These are phyloP conservation scores for Trypoxylon attenuatum DNA, from an alignment of 2,888 invertebrate genomes.

Conservation along the genomic window DNA sequence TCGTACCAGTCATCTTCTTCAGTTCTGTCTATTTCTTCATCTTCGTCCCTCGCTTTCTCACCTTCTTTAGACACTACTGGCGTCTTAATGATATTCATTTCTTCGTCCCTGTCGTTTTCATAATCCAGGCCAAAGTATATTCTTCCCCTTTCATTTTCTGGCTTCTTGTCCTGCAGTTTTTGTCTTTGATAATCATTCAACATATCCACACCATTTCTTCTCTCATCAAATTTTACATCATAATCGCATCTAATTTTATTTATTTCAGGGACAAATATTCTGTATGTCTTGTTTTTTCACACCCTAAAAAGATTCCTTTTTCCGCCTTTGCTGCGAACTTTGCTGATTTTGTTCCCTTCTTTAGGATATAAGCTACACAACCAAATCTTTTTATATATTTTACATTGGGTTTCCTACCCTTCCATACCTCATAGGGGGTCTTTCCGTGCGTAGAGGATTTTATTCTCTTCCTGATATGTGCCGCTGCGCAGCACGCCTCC, in stretches of 20 bases:
- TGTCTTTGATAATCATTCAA: too few species aligned
- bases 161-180: neutral
- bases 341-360: too few species aligned
- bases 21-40: too few species aligned
- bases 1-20: too few species aligned
- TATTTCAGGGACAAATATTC: neutral
- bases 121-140: constrained; percentile 1
- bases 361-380: neutral
- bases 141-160: neutral
- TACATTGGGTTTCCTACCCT: too few species aligned
- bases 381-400: constrained; percentile 6
- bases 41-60: too few species aligned
- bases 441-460: constrained; percentile 4
- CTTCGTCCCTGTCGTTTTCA: neutral
- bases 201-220: too few species aligned
- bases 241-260: too few species aligned
- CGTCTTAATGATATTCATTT: too few species aligned
- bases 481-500: neutral
- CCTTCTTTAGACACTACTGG: neutral
- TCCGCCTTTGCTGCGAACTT: too few species aligned
- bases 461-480: neutral
- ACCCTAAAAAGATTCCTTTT: constrained; percentile 5
- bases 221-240: too few species aligned
- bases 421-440: neutral
- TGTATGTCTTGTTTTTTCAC: neutral